Evolutionary conservation across 2,888 invertebrate genomes (phyloP).

Genomic region (Yponomeuta malinellus): DNA sequence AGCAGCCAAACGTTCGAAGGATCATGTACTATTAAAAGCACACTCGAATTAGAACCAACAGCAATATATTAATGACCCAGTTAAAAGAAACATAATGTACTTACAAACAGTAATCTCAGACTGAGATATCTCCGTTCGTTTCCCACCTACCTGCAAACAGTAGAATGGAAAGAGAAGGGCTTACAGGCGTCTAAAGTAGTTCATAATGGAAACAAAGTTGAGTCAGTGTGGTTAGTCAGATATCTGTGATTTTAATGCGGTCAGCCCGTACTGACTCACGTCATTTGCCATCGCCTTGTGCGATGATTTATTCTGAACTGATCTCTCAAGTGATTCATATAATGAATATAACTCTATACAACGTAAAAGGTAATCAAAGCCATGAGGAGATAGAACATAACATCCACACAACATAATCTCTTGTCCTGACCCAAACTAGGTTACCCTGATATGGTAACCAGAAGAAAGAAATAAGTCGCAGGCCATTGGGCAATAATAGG

Average conservation of each 20-base stretch:
- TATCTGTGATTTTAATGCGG: neutral
- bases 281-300: neutral
- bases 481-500: too few relatives aligned
- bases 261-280: neutral
- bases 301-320: neutral
- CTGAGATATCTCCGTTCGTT: neutral
- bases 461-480: too few relatives aligned
- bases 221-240: constrained; percentile 3
- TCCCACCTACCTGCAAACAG: neutral
- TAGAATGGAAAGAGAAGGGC: neutral
- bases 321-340: neutral
- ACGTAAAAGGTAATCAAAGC: too few relatives aligned
- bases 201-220: neutral
- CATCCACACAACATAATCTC: too few relatives aligned
- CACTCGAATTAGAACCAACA: constrained; percentile 35
- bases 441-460: too few relatives aligned
- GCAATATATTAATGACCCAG: constrained; percentile 30
- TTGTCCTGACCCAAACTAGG: too few relatives aligned
- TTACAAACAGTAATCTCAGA: constrained; percentile 16
- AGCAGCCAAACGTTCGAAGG: neutral
- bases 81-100: constrained; percentile 23
- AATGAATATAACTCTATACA: neutral
- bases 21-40: neutral
- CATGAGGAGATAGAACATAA: too few relatives aligned
- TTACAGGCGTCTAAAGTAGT: neutral